Evolutionary conservation across 2,797 vertebrate genomes (phyloP), one percentile per base, ranked within the genome.

Genomic region (Enteromius mattozi): DNA sequence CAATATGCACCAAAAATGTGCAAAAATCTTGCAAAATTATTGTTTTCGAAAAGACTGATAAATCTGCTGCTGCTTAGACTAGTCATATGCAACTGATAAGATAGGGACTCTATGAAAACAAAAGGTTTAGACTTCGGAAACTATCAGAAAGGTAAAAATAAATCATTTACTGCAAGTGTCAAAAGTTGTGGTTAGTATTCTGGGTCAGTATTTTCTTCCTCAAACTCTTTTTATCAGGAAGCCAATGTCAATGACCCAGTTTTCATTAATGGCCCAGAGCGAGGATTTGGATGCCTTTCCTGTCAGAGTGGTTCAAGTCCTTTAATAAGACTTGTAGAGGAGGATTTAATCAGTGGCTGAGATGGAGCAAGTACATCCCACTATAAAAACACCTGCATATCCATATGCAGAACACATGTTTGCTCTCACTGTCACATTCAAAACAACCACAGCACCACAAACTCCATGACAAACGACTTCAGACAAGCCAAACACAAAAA

Each of bases 251-350:
- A 37, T 74, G 85, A 91, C 83, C 63, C 80, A 79, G 87, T 80
- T 92, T 87, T 88, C 77, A 72, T 88, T 87, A 89, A 85, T 92
- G 91, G 93, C 92, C 93, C 91, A 93, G 88, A 69, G 82, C 17
- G 5, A 77, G 16, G 47, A 83, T 83, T 77, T 77, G 10, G 33
- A 42, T 77, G 63, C 9, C 12, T 83, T 83, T 83, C 17, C 74
- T n/a, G 35, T 83, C 63, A 42, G 35, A 77, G 7, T 37, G 27
- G 80, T 65, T 75, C 13, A 68, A 40, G 33, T 17, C 47, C 12
- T 77, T 68, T 77, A 69, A 69, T 33, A 78, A 83, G 37, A 66
- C 17, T 33, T 13, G 14, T 45, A 85, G 24, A 33, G 42, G 16
- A 78, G 24, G n/a, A 77, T 76, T 75, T 8, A 37, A 49, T 75